Conservation (phyloP, 2,113 vertebrate genomes). For the Psammodynastes pulverulentus region DNA sequence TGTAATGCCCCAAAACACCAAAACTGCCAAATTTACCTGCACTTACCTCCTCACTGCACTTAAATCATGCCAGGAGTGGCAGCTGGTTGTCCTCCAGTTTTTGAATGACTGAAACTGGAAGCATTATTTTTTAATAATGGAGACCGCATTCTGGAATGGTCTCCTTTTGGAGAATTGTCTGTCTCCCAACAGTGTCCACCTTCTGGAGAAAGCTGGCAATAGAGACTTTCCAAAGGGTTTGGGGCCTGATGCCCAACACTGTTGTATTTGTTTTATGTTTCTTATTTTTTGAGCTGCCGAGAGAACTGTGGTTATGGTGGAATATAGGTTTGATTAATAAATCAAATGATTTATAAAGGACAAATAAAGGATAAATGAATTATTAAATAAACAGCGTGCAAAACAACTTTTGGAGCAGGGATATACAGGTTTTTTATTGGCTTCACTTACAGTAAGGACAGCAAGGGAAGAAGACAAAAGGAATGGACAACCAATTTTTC, state of each 20-base stretch:
- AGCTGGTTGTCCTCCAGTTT: background rate
- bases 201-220: background rate
- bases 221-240: background rate
- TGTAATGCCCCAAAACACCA: background rate
- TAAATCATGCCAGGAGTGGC: background rate
- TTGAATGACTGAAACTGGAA: background rate
- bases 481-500: background rate
- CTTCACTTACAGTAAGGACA: background rate
- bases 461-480: background rate
- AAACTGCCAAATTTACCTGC: background rate
- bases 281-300: background rate
- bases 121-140: background rate
- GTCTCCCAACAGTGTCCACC: background rate
- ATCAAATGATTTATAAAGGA: background rate
- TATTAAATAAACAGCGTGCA: background rate
- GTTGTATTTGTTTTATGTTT: background rate
- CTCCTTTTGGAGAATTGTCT: background rate
- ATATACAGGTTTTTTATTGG: background rate
- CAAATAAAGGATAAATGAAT: background rate
- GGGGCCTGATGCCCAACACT: background rate
- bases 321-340: background rate
- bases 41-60: background rate
- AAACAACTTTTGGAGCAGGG: background rate
- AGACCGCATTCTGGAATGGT: background rate
- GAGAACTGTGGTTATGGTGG: background rate